Percentiles rank a stretch among this genome's conserved stretches.
Evolutionary conservation across 1,140 invertebrate species (phyloP).

Genomic region (Bombus ignitus): DNA sequence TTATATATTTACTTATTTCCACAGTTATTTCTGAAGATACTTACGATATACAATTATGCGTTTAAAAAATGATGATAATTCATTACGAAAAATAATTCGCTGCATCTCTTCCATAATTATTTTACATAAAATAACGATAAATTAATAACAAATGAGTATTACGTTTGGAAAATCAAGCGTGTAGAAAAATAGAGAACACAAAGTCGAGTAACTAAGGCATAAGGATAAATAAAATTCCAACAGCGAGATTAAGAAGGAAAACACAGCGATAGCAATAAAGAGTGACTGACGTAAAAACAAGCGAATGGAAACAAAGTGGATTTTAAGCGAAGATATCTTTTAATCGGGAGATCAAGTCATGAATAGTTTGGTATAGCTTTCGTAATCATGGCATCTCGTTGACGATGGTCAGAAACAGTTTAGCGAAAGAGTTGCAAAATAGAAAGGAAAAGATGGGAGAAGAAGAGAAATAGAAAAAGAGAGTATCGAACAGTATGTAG

Average conservation of each 20-base stretch:
- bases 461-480: background rate
- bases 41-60: no score
- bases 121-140: no score
- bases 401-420: background rate
- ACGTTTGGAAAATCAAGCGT: no score
- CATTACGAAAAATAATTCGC: no score
- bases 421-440: background rate
- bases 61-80: no score
- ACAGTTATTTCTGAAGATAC: no score
- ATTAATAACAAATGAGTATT: no score
- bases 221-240: no score
- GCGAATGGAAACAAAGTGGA: background rate
- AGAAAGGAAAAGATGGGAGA: background rate
- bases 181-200: no score
- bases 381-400: background rate
- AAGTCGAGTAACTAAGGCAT: no score
- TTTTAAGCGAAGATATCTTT: background rate
- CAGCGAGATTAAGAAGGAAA: background rate
- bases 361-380: background rate
- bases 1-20: no score
- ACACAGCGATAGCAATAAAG: background rate
- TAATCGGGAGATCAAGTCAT: conserved; percentile 1
- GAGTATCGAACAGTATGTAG: background rate
- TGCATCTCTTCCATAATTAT: no score
- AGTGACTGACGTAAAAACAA: background rate